A percentile compares a stretch with the other conserved stretches of the same genome.
These are phyloP conservation scores for Cantharis rufa DNA, from an alignment of 2,888 invertebrate species.

Conservation along the genomic window DNA sequence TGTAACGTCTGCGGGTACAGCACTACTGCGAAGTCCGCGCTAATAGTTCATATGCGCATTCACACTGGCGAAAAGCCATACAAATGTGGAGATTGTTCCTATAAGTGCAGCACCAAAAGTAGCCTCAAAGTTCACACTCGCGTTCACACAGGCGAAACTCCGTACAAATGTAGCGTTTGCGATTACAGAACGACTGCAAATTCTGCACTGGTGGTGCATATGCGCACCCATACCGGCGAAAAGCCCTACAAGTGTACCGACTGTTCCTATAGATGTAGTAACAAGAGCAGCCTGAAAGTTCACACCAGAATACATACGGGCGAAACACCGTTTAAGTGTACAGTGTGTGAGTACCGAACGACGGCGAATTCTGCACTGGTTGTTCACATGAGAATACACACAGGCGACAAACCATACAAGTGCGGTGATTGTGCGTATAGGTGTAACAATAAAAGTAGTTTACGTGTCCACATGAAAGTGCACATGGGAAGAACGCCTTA, in stretches of 20 bases:
- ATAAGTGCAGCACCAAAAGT: slow-evolving; percentile 18
- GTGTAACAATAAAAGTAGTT: slow-evolving; percentile 19
- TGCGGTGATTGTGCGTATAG: slow-evolving; percentile 24
- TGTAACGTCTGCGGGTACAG: slow-evolving; percentile 20
- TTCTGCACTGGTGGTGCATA: slow-evolving; percentile 18
- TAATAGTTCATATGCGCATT: slow-evolving; percentile 19
- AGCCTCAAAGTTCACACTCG: slow-evolving; percentile 23
- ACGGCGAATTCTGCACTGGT: slow-evolving; percentile 18
- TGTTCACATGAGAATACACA: slow-evolving; percentile 22
- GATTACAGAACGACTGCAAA: slow-evolving; percentile 14
- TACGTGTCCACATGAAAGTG: slow-evolving; percentile 23
- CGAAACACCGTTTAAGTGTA: slow-evolving; percentile 20
- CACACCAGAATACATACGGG: slow-evolving; percentile 23
- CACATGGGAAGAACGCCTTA: slow-evolving; percentile 22
- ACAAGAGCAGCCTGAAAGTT: slow-evolving; percentile 19
- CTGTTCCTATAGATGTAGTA: slow-evolving; percentile 21
- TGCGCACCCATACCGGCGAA: slow-evolving; percentile 26
- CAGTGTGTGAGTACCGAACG: slow-evolving; percentile 13
- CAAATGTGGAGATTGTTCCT: slow-evolving; percentile 17
- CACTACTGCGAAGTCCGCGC: slow-evolving; percentile 17
- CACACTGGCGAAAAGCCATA: slow-evolving; percentile 26
- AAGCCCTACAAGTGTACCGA: slow-evolving; percentile 23
- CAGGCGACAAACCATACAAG: slow-evolving; percentile 24
- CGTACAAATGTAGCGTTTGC: slow-evolving; percentile 22
- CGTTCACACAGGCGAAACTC: slow-evolving; percentile 25